Percentiles rank a stretch among this genome's conserved stretches.
Evolutionary conservation across 2,113 vertebrate species (phyloP).

Genomic region (Solea senegalensis): DNA sequence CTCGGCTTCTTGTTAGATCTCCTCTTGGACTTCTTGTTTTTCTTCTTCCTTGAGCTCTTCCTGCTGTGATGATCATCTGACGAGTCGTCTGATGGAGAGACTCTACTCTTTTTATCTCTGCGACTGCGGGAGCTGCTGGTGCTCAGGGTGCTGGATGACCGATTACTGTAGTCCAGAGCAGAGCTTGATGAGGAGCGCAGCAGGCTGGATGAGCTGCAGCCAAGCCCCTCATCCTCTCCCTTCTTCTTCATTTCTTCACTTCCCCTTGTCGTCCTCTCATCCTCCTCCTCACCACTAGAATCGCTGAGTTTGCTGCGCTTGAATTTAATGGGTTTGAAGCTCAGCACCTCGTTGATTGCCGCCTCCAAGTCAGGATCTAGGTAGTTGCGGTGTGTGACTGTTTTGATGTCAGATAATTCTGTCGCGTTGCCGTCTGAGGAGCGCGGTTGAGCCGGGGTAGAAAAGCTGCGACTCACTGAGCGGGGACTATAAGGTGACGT

Average conservation of each 20-base stretch:
- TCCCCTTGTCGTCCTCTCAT: slow-evolving; percentile 44
- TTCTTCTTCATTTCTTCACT: slow-evolving; percentile 78
- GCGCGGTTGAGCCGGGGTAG: slow-evolving; percentile 84
- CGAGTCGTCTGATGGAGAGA: slow-evolving; percentile 81
- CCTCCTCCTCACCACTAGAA: slow-evolving; percentile 80
- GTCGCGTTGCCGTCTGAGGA: slow-evolving; percentile 61
- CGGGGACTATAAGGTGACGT: slow-evolving; percentile 84
- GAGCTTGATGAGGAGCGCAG: slow-evolving; percentile 84
- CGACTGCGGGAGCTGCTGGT: slow-evolving; percentile 66
- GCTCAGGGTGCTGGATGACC: slow-evolving; percentile 72
- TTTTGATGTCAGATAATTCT: slow-evolving; percentile 68
- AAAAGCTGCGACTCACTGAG: slow-evolving; percentile 86
- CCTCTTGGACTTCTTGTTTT: slow-evolving; percentile 80
- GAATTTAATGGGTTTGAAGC: slow-evolving; percentile 89
- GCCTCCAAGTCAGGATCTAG: slow-evolving; percentile 95
- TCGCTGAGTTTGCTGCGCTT: slow-evolving; percentile 88
- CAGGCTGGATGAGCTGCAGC: slow-evolving; percentile 71
- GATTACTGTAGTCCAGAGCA: slow-evolving; percentile 79
- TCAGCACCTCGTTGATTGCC: slow-evolving; percentile 95
- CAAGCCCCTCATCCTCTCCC: slow-evolving; percentile 67
- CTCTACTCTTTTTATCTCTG: slow-evolving; percentile 74
- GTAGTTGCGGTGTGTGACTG: slow-evolving; percentile 87
- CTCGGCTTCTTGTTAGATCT: slow-evolving; percentile 82
- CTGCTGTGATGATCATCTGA: slow-evolving; percentile 69
- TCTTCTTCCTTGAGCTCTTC: slow-evolving; percentile 78